Base-by-base conservation (phyloP, 2,888 invertebrate species). In the Hydroisotoma schaefferi region DNA sequence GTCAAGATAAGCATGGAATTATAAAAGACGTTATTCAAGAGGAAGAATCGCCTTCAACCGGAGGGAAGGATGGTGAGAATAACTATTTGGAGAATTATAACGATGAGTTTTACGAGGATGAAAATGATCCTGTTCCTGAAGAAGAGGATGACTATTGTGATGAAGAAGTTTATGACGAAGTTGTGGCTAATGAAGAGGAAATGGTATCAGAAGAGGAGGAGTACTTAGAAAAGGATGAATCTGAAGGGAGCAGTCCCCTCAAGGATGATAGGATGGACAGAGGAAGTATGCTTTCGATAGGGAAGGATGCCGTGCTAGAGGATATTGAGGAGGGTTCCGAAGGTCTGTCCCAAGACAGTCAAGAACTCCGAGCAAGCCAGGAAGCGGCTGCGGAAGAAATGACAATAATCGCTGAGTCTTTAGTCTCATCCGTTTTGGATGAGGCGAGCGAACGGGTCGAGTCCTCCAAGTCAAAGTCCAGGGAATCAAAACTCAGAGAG, bases 81-180 rank as follows among this genome's bases (percentile, higher is more conserved):
- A 15, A 8, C 38, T 4, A 2, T 33, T n/a, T 37, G 29, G 12
- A 29, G 59, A 47, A 37, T 25, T 2, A 23, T 26, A 2, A 15
- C 18, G 29, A 55, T 25, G 56, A 38, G n/a, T 10, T 33, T 15
- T 10, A 15, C 33, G 47, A 37, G n/a, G 38, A 20, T 1, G 33
- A 33, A 33, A 33, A 33, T 33, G 54, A 23, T 3, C 61, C 59
- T 18, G 55, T 46, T 4, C 56, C 58, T 26, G 61, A 62, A 15
- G 61, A 54, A 26, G 53, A 54, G 10, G 54, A 44, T 18, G 12
- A 29, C 53, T 40, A 37, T 25, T 2, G n/a, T 26, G 2, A 15
- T 22, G 29, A 55, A 20, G 56, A 38, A n/a, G 15, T 33, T 15
- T 10, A 15, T 15, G 47, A 37, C 6, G 38, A 20, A 2, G 33